Evolutionary conservation across 53 echinoderm and acorn worm species (phyloP), one percentile per base, ranked within the genome.

Genomic region (Mesocentrotus franciscanus): DNA sequence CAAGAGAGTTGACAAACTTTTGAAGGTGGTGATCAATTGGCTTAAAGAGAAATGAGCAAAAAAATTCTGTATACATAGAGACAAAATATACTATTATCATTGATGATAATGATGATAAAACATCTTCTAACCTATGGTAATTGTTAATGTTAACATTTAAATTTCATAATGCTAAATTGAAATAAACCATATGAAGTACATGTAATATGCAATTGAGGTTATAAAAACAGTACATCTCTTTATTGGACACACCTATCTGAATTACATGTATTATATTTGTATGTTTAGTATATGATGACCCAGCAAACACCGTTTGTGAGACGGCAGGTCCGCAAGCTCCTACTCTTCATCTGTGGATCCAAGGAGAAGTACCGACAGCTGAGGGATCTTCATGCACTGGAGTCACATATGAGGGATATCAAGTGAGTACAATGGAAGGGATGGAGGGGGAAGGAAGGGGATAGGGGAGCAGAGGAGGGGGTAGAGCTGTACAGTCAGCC

Each of bases 361-460:
- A 99, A 99, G 95, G 99, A 99, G 74, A 98, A 98, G 64, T 99
- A 99, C 95, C 94, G 99, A 35, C 99, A 99, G 92, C 97, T 99
- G 57, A 93, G 99, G 79, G 99, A 99, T 92, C 96, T 99, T 2
- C 99, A 98, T 74, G 96, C 98, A 14, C 93, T 98, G 94, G 98
- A 99, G 71, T 98, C 98, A 4, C 98, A 98, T 81, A 96, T 99
- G 93, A 96, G 96, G 68, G 99, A 98, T 95, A 98, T 98, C 95
- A 97, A 97, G 97, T 97, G 93, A 93, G 98, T 94, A 8, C 17
- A 55, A 6, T 34, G 10, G 71, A 27, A 14, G 60, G 22, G 58
- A 8, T 22, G 17, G 49, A 18, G 56, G 85, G 20, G 42, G 56
- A 55, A 29, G 42, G 55, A 11, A 18, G 56, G 55, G 49, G 16